Evolutionary conservation across 1,140 invertebrate genomes (phyloP), one percentile per base, ranked within the genome.

Genomic region (Macrotrachela quadricornifera): DNA sequence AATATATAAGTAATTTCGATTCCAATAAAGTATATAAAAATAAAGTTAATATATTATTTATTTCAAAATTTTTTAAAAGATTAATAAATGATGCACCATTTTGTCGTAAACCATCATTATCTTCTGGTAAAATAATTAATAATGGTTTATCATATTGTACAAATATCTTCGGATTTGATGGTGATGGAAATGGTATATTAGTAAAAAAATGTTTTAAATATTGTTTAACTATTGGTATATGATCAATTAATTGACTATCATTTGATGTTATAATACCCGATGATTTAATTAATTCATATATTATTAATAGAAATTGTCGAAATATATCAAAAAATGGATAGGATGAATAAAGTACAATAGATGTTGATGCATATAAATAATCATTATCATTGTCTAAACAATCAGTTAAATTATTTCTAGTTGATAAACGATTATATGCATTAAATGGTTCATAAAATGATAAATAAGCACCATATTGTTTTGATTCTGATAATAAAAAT

Each of bases 271-370:
- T 50, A 46, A 40, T 46, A 44, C 18, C 37, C 16, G 21, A 30
- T 16, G 30, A 73, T 73, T 63, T 86, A 78, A 36, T 80, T 76
- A 55, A 80, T 77, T 50, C 76, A 77, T 94, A 77, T 11, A 90
- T 69, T 67, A 78, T 83, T 43, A 73, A 72, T 13, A 84, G 68
- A 69, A 83, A 82, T 57, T 79, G 80, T 67, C 92, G 83, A 63
- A 96, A 97, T 0, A 87, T 84, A 61, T 94, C 85, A 61, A 94
- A 95, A 70, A 97, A 96, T 8, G 92, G 91, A 82, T 87, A 92
- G 59, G 87, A 80, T 1, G 88, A 95, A 10, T 97, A 71, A 48
- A 99, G 73, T 68, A 91, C 95, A 56, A 97, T 85, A 55, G 82
- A 82, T 71, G 95, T 95, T 69, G 85, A 92, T 43, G 81, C 79